Evolutionary conservation across 2,888 invertebrate genomes (phyloP), one percentile per base, ranked within the genome.

Genomic region (Xestoiulus laeticollis): DNA sequence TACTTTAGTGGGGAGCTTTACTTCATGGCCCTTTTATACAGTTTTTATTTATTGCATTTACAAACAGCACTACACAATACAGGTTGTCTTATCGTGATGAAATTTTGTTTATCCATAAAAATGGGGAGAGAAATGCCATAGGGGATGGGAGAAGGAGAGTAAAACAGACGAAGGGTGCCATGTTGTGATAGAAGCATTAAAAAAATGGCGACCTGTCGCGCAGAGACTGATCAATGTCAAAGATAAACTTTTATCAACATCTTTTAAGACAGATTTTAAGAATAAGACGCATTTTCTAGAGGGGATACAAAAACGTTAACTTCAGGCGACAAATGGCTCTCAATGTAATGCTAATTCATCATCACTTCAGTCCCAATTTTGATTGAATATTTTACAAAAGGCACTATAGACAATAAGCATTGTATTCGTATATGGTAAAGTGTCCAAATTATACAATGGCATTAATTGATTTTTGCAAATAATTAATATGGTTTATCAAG

Each of bases 91-190:
- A 59, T 59, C 59, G n/a, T 22, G 59, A 59, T 59, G 59, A 59
- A 59, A 59, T 59, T 59, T 22, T 59, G 59, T 14, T 59, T 59
- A 59, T 59, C 59, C 59, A 59, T 59, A 59, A 59, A 59, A 59
- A 59, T 59, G n/a, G 59, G 59, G 59, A 59, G 59, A 59, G 22
- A n/a, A 59, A 59, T n/a, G 59, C 59, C 59, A n/a, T 8, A 22
- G 59, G 59, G 59, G n/a, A n/a, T 59, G 59, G n/a, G 59, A n/a
- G n/a, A 59, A 59, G 8, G 59, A 59, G 48, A n/a, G 59, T 59
- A 59, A 59, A 59, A 59, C n/a, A n/a, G 59, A 59, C 59, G 59
- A 59, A 59, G 59, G 59, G 59, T 59, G 59, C 59, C 59, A 59
- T n/a, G 59, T 59, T 59, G n/a, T 59, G 10, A 48, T 48, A 48